phyloP scores from a whole-genome alignment of 2,888 invertebrate genomes.

The Conus canariensis region DNA sequence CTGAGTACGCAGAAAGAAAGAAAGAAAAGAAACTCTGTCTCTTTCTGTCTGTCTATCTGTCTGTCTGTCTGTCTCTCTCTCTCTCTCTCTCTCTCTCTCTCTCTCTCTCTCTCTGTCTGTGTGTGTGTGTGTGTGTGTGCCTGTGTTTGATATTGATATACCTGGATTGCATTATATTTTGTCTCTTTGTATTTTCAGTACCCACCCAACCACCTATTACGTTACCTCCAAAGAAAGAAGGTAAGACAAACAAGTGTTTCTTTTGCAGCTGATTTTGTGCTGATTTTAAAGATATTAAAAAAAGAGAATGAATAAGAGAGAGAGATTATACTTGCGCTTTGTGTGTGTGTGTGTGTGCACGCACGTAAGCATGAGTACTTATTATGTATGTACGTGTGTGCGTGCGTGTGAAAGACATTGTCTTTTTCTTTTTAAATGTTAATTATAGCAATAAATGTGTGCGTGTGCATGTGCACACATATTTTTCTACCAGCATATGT shows the following conservation, averaged over 20 bases:
- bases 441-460: too few relatives aligned
- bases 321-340: too few relatives aligned
- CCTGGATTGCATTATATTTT: too few relatives aligned
- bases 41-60: not conserved
- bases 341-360: not conserved
- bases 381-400: not conserved
- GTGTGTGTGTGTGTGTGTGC: not conserved
- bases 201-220: conserved; percentile 19
- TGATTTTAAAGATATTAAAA: too few relatives aligned
- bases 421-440: too few relatives aligned
- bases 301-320: too few relatives aligned
- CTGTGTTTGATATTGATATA: not conserved
- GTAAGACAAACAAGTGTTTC: not conserved
- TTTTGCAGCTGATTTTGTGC: too few relatives aligned
- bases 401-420: not conserved
- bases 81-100: conserved; percentile 16
- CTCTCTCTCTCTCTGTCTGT: not conserved
- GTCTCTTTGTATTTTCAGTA: not conserved
- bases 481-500: too few relatives aligned
- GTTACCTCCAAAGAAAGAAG: conserved; percentile 2
- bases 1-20: too few relatives aligned
- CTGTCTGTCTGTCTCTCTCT: not conserved
- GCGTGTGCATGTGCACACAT: too few relatives aligned
- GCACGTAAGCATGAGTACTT: not conserved
- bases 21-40: not conserved